A percentile compares a stretch with the other conserved stretches of the same genome.
phyloP scores from a whole-genome alignment of 1,140 invertebrate species.

The Drosophila pseudoananassae region DNA sequence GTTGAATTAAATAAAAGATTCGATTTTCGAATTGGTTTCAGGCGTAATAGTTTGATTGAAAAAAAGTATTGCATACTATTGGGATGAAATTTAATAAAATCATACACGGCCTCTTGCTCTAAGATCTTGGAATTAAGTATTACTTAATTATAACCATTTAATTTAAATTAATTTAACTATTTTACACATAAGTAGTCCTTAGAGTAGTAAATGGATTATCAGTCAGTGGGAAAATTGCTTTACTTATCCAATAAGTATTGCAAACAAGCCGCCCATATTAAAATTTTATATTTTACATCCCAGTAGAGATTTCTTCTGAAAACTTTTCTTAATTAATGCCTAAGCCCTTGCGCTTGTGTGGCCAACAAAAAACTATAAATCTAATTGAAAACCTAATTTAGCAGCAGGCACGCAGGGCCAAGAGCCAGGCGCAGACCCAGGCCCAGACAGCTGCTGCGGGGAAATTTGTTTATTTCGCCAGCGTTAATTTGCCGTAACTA shows the following conservation, averaged over 20 bases:
- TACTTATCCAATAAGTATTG: neutral
- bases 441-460: conserved; percentile 20
- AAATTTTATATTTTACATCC: neutral
- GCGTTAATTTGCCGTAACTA: conserved; percentile 70
- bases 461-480: conserved; percentile 51
- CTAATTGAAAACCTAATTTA: conserved; percentile 75
- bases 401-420: conserved; percentile 6
- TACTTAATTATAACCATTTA: too few relatives aligned
- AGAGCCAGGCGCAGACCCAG: too few relatives aligned
- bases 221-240: neutral
- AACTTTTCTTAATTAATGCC: neutral
- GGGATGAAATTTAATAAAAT: neutral
- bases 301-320: too few relatives aligned
- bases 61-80: neutral
- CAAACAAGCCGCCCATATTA: neutral
- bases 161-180: too few relatives aligned
- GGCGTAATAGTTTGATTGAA: neutral
- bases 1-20: neutral
- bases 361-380: conserved; percentile 62
- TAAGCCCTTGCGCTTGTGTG: conserved; percentile 24
- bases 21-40: too few relatives aligned
- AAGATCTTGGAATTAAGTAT: too few relatives aligned
- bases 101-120: too few relatives aligned
- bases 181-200: too few relatives aligned
- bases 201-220: too few relatives aligned